Base-by-base conservation (phyloP, 2,888 invertebrate species). In the Nectonema munidae region DNA sequence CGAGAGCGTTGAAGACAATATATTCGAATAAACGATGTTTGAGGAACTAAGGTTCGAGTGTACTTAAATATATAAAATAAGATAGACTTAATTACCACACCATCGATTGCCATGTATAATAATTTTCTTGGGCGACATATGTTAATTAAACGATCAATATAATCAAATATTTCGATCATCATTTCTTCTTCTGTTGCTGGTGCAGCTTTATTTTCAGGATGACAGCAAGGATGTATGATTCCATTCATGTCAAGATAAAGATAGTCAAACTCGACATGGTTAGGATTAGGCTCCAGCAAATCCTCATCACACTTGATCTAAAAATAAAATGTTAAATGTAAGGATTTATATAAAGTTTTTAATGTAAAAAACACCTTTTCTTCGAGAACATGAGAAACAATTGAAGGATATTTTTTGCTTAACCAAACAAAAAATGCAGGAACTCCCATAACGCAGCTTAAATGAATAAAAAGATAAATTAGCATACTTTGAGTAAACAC, bases 391-490 rank as follows among this genome's bases (percentile, higher is more conserved):
- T 18, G 20, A 11, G 20, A n/a, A 42, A 89, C 75, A 39, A 89
- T 81, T 44, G 81, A 75, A 1, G 86, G 72, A 60, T 89, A 95
- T 61, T 95, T 95, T 46, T 73, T 67, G 52, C 75, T 77, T 17
- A 95, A 61, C 89, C 89, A 95, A 46, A 89, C 66, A 53, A 95
- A 99, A 61, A 95, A 95, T 57, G 89, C 89, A 60, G 95, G 95
- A 54, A 95, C 89, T 64, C 95, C 89, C 95, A 95, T 95, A n/a
- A n/a, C n/a, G n/a, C n/a, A n/a, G n/a, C n/a, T n/a, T n/a, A n/a
- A n/a, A n/a, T n/a, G n/a, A n/a, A n/a, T n/a, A n/a, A n/a, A n/a
- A n/a, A n/a, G n/a, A n/a, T n/a, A n/a, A n/a, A n/a, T n/a, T n/a
- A n/a, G n/a, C n/a, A n/a, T n/a, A n/a, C n/a, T n/a, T n/a, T n/a